Base-by-base conservation (phyloP, 2,113 vertebrate genomes). In the Myiagra hebetior region DNA sequence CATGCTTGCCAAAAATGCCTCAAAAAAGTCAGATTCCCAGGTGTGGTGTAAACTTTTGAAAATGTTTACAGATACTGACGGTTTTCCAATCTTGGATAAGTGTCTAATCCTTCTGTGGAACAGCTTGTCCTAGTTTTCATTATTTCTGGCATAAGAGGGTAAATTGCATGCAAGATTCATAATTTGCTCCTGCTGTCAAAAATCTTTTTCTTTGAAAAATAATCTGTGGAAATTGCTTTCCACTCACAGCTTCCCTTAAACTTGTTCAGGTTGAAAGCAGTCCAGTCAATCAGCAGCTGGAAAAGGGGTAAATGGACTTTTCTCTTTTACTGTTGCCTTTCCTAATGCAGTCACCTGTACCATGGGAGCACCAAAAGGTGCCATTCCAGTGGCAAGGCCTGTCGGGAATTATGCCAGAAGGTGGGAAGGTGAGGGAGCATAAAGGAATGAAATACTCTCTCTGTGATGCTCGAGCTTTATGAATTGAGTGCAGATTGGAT, bases 131-230 rank as follows among this genome's bases (percentile, higher is more conserved):
- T 81, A 81, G 56, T 72, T 95, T 91, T 88, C 63, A 92, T 93
- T 70, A 81, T 76, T 91, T 87, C 85, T 95, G 64, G 44, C 70
- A 86, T 20, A 56, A 59, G 35, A 91, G 60, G 47, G 55, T 80
- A 93, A 93, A 92, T 94, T 90, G 60, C 79, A 88, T 74, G 64
- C 60, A 90, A 89, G 64, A 95, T 89, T 94, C 85, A 93, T 94
- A 23, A 78, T 93, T 91, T 89, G 41, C 49, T 84, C 77, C 85
- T 87, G 60, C 49, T 87, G 72, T 42, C 73, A 79, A 41, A 93
- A 91, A 93, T 78, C 37, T 53, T 62, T 91, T 75, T 82, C 57
- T 86, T 93, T 87, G 85, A 94, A 89, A 92, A 86, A 82, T 93
- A 93, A 91, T 73, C 35, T 62, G 79, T 92, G 79, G 59, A 93